Evolutionary conservation across 2,888 invertebrate genomes (phyloP).

Genomic region (Microplitis manilae): DNA sequence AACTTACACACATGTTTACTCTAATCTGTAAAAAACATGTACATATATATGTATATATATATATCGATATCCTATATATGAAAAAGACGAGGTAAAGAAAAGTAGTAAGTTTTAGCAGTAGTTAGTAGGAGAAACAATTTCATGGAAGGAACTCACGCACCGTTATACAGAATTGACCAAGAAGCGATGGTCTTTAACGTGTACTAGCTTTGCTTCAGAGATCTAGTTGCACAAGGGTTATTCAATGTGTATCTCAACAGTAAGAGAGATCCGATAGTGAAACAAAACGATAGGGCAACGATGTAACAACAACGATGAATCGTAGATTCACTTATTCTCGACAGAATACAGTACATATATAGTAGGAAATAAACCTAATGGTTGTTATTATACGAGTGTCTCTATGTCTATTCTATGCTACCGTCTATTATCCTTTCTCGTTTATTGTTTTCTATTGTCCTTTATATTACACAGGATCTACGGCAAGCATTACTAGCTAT

Average conservation of each 20-base stretch:
- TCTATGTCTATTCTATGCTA: neutral
- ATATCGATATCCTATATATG: neutral
- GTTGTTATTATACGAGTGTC: slow-evolving; percentile 13
- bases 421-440: slow-evolving; percentile 19
- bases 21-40: too few relatives aligned
- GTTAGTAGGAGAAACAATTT: neutral
- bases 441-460: slow-evolving; percentile 16
- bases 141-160: neutral
- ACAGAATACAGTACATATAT: neutral
- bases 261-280: slow-evolving; percentile 35
- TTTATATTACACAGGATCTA: neutral
- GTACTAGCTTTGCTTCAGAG: neutral
- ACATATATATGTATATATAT: too few relatives aligned
- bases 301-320: slow-evolving; percentile 11
- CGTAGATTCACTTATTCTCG: slow-evolving; percentile 13
- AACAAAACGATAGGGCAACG: neutral
- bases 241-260: slow-evolving; percentile 22
- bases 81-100: neutral
- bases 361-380: neutral
- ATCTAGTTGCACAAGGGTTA: neutral
- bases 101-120: neutral
- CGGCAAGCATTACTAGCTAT: neutral
- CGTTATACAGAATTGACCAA: neutral
- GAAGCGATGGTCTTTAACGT: neutral
- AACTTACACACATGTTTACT: neutral